Conservation (phyloP, 2,113 vertebrate genomes). For the Origma solitaria region DNA sequence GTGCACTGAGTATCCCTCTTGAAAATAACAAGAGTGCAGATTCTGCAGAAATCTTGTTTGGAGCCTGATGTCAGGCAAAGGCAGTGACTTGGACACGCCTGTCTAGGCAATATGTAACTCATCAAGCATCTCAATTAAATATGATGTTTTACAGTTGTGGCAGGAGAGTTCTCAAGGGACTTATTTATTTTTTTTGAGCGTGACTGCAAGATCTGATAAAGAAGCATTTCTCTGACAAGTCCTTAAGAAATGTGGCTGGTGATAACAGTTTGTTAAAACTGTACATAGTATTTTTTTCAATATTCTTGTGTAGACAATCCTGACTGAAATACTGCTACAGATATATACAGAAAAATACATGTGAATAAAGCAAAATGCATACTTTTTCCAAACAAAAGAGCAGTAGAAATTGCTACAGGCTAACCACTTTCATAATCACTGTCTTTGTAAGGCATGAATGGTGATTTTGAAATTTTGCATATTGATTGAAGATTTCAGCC, state of each 20-base stretch:
- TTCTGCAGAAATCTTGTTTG: background rate
- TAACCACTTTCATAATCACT: background rate
- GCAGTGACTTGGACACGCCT: background rate
- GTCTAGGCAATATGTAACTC: background rate
- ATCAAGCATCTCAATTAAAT: background rate
- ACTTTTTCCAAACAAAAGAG: background rate
- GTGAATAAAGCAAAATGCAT: background rate
- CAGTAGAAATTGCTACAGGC: background rate
- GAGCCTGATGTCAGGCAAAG: background rate
- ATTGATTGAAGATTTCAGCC: background rate
- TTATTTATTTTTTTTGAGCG: background rate
- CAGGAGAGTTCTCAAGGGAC: background rate
- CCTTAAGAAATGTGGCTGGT: background rate
- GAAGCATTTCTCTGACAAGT: background rate
- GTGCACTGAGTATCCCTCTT: background rate
- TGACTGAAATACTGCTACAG: background rate
- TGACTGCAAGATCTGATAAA: background rate
- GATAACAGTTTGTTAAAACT: background rate
- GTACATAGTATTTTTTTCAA: background rate
- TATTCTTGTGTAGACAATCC: background rate
- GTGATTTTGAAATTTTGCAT: background rate
- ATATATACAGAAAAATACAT: background rate
- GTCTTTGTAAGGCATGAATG: background rate
- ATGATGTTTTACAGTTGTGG: background rate
- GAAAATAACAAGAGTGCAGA: background rate